A percentile compares a stretch with the other conserved stretches of the same genome.
Conservation (phyloP, 1,140 invertebrate genomes). For the Ridgeia piscesae region DNA sequence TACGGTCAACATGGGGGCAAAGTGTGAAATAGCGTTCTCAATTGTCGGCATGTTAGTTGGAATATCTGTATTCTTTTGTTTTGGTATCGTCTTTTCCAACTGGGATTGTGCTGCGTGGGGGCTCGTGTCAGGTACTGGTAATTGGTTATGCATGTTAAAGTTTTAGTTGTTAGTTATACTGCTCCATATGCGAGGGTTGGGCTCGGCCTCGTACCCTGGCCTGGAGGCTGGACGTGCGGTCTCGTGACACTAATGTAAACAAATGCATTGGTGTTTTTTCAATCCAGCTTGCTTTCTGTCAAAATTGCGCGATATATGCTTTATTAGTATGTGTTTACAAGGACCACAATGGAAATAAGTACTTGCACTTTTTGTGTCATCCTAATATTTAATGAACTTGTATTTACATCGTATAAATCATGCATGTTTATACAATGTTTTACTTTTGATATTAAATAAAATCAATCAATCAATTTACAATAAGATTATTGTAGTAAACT, state of each 20-base stretch:
- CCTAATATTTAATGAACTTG: too few species aligned
- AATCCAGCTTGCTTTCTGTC: background rate
- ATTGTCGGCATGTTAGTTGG: constrained; percentile 37
- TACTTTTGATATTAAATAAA: too few species aligned
- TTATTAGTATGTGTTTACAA: too few species aligned
- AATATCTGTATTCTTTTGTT: constrained; percentile 33
- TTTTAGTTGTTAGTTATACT: background rate
- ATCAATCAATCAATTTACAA: too few species aligned
- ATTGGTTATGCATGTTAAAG: background rate
- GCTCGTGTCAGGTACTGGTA: constrained; percentile 35
- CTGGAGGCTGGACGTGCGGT: background rate
- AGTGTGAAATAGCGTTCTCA: constrained; percentile 28
- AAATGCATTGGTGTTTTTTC: too few species aligned
- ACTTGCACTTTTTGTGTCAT: too few species aligned
- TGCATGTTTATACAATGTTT: too few species aligned
- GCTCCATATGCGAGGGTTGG: constrained; percentile 14
- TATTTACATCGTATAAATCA: too few species aligned
- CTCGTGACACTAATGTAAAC: background rate
- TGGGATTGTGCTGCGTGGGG: constrained; percentile 40
- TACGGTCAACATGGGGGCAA: constrained; percentile 3
- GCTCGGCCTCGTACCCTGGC: background rate
- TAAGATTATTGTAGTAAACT: too few species aligned
- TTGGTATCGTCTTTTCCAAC: constrained; percentile 36
- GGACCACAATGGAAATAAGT: too few species aligned
- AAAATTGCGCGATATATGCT: background rate